phyloP scores from a whole-genome alignment of 2,113 vertebrate genomes.

The Bungarus multicinctus region DNA sequence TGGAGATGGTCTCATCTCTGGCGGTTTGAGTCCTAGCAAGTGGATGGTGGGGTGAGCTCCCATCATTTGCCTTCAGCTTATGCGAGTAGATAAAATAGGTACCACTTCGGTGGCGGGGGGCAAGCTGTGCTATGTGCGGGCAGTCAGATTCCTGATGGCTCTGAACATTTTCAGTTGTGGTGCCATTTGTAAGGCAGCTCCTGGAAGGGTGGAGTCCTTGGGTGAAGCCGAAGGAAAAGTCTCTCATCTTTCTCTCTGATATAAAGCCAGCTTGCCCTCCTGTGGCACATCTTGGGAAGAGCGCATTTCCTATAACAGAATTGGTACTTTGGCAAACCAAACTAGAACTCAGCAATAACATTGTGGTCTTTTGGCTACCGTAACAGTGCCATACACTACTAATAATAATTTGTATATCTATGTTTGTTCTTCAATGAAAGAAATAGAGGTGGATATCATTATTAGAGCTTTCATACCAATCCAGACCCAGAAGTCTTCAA shows the following conservation, averaged over 20 bases:
- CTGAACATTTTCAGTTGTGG: not conserved
- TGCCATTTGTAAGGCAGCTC: not conserved
- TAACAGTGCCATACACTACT: not conserved
- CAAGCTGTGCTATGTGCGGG: not conserved
- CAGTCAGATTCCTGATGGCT: not conserved
- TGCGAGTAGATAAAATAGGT: not conserved
- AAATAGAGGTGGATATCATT: not conserved
- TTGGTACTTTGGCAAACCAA: not conserved
- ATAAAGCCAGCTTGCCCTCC: not conserved
- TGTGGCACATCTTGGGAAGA: not conserved
- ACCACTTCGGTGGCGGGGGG: not conserved
- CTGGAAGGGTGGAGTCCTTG: not conserved
- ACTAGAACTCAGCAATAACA: not conserved
- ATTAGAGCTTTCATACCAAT: not conserved
- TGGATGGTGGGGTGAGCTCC: not conserved
- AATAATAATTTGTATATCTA: not conserved
- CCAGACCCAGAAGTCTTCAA: not conserved
- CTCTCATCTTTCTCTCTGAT: not conserved
- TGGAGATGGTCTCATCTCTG: not conserved
- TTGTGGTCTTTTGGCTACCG: not conserved
- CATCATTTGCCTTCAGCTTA: not conserved
- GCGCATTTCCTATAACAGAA: not conserved
- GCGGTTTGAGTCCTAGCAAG: not conserved
- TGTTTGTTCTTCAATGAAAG: not conserved
- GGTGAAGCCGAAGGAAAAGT: not conserved